phyloP scores from a whole-genome alignment of 1,140 invertebrate genomes.

The Trichonephila clavipes region DNA sequence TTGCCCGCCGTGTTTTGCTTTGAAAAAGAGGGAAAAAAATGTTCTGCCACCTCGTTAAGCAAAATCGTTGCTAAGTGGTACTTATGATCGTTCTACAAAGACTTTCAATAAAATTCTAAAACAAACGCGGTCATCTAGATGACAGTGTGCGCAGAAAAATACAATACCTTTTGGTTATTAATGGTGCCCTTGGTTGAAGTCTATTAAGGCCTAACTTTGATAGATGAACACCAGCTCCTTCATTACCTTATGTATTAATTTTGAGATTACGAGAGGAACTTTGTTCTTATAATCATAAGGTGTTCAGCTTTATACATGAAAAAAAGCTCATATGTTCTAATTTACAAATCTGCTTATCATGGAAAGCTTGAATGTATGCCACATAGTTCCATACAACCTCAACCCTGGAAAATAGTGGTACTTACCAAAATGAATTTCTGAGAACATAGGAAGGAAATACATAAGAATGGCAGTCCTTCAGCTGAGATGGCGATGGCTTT shows the following conservation, averaged over 20 bases:
- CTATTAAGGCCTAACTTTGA: not conserved
- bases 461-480: constrained; percentile 17
- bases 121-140: not conserved
- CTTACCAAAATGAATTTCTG: not conserved
- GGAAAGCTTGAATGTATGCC: too few species aligned
- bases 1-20: not conserved
- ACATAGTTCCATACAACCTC: too few species aligned
- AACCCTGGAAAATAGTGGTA: too few species aligned
- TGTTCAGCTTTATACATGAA: too few species aligned
- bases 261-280: too few species aligned
- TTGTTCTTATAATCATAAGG: too few species aligned
- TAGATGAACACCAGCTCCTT: not conserved
- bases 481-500: not conserved
- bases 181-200: not conserved
- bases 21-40: not conserved
- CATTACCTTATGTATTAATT: not conserved
- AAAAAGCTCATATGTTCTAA: too few species aligned
- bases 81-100: not conserved
- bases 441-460: not conserved
- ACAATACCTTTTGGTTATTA: not conserved
- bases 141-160: not conserved
- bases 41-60: not conserved
- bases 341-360: too few species aligned
- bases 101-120: not conserved
- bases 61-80: constrained; percentile 20